These are phyloP conservation scores for Hippocampus guttulatus DNA, from an alignment of 2,113 vertebrate genomes.

Conservation along the genomic window DNA sequence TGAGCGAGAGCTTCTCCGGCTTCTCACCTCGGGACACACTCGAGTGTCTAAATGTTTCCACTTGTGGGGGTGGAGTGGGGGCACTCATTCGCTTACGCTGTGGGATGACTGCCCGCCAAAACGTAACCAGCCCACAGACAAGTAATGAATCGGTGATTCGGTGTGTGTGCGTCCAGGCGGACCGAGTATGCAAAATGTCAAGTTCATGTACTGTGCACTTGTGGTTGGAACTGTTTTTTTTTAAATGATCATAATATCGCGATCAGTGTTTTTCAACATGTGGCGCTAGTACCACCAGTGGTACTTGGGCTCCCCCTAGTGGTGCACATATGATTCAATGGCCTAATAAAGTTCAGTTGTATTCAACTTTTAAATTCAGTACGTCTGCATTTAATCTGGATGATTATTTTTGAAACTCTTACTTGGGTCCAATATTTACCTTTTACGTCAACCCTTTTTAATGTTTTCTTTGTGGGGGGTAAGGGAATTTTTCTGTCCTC, in stretches of 20 bases:
- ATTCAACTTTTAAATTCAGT: too few relatives aligned
- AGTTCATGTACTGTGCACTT: not conserved
- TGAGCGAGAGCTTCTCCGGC: slow-evolving; percentile 67
- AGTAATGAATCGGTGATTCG: slow-evolving; percentile 31
- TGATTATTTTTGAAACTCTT: too few relatives aligned
- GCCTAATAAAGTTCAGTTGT: too few relatives aligned
- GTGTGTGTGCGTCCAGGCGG: slow-evolving; percentile 2
- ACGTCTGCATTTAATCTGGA: too few relatives aligned
- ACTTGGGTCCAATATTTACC: too few relatives aligned
- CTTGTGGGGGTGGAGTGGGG: slow-evolving; percentile 54
- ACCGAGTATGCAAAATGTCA: not conserved
- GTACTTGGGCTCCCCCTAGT: too few relatives aligned
- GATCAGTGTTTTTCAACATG: not conserved
- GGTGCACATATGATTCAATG: too few relatives aligned
- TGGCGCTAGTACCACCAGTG: not conserved
- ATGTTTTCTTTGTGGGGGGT: too few relatives aligned
- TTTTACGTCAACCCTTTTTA: too few relatives aligned
- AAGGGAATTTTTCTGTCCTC: too few relatives aligned
- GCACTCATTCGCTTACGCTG: slow-evolving; percentile 61
- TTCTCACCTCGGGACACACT: slow-evolving; percentile 69
- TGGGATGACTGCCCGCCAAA: slow-evolving; percentile 49
- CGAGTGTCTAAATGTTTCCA: slow-evolving; percentile 72
- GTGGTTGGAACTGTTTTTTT: not conserved
- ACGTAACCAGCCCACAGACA: slow-evolving; percentile 30
- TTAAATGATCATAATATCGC: not conserved